Evolutionary conservation across 2,888 invertebrate genomes (phyloP).

Genomic region (Folsomia manolachei): DNA sequence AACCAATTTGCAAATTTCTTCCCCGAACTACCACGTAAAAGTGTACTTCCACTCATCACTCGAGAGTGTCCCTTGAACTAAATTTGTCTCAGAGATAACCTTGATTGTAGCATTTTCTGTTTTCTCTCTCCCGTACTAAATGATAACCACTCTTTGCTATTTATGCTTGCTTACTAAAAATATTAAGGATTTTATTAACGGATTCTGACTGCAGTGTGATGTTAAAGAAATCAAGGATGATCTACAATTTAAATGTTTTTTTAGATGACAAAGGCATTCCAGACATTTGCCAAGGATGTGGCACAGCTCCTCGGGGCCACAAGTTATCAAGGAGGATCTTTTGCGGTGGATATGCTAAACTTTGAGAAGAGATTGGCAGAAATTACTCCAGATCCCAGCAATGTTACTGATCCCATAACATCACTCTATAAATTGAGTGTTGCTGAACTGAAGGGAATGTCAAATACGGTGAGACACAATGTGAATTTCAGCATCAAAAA

Average conservation of each 20-base stretch:
- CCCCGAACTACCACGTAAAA: conserved; percentile 48
- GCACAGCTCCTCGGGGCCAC: conserved; percentile 56
- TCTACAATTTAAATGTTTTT: too few species aligned
- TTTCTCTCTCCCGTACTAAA: background rate
- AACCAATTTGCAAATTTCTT: conserved; percentile 45
- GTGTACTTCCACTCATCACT: conserved; percentile 39
- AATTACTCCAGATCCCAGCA: conserved; percentile 55
- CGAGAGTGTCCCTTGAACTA: background rate
- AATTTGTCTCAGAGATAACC: background rate
- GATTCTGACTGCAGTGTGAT: too few species aligned
- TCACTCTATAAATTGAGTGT: conserved; percentile 55
- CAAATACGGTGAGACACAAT: conserved; percentile 54
- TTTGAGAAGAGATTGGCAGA: conserved; percentile 61
- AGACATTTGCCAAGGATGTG: conserved; percentile 58
- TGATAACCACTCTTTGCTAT: background rate
- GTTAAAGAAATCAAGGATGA: too few species aligned
- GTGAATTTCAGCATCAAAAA: background rate
- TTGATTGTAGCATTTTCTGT: too few species aligned
- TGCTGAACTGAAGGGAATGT: conserved; percentile 55
- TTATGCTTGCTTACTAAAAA: background rate
- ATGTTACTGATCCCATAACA: conserved; percentile 54
- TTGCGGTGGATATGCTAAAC: conserved; percentile 59
- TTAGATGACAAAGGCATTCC: conserved; percentile 58
- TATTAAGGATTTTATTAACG: too few species aligned
- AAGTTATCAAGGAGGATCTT: conserved; percentile 55